Evolutionary conservation across 2,888 invertebrate species (phyloP).

Genomic region (Amorpha juglandis): DNA sequence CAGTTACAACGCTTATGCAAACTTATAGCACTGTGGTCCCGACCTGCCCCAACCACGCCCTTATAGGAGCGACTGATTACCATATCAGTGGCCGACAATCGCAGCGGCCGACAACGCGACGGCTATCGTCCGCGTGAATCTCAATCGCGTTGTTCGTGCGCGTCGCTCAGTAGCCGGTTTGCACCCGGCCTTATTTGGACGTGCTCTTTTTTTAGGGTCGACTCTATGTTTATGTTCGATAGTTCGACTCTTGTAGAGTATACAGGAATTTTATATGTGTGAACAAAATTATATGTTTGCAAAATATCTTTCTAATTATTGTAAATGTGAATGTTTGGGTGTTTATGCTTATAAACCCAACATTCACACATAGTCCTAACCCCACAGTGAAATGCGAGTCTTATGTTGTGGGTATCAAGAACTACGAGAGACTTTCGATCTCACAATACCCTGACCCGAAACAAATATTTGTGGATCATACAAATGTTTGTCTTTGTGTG

Average conservation of each 20-base stretch:
- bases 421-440: too few relatives aligned
- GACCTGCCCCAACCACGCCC: conserved; percentile 55
- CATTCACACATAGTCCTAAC: too few relatives aligned
- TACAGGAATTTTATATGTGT: too few relatives aligned
- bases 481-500: too few relatives aligned
- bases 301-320: too few relatives aligned
- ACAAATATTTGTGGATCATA: too few relatives aligned
- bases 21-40: conserved; percentile 45
- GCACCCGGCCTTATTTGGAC: conserved; percentile 63
- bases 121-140: conserved; percentile 74
- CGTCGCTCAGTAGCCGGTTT: conserved; percentile 53
- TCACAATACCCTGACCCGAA: too few relatives aligned
- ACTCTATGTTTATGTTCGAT: not conserved
- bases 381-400: too few relatives aligned
- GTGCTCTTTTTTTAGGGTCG: conserved; percentile 32
- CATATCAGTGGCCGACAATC: conserved; percentile 73
- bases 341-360: too few relatives aligned
- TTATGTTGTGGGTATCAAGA: too few relatives aligned
- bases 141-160: conserved; percentile 57
- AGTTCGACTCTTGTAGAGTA: not conserved
- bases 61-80: conserved; percentile 60
- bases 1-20: not conserved
- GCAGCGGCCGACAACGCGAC: conserved; percentile 61
- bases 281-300: too few relatives aligned
- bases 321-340: too few relatives aligned